Conservation (phyloP, 2,888 invertebrate genomes). For the Luperina nickerlii region DNA sequence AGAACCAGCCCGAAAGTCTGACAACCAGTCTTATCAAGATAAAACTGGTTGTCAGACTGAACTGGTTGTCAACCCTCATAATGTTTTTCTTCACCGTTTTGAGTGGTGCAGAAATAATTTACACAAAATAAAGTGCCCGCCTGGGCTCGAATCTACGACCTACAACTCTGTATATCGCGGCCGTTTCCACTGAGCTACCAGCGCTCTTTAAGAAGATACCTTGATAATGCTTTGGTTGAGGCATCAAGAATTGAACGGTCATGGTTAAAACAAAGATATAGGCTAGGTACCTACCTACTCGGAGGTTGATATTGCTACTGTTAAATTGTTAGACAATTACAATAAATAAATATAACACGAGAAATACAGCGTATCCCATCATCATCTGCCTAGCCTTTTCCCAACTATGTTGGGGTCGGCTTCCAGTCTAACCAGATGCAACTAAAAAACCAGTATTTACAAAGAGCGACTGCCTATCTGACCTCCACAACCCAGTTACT, state of each 20-base stretch:
- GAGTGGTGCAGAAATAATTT: background rate
- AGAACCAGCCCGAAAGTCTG: background rate
- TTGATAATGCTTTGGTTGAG: background rate
- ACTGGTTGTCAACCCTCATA: too few relatives aligned
- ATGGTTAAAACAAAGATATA: background rate
- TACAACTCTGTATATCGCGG: too few relatives aligned
- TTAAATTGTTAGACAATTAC: background rate
- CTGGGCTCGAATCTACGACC: background rate
- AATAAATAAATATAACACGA: background rate
- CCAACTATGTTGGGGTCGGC: too few relatives aligned
- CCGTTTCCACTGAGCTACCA: background rate
- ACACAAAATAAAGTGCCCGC: background rate
- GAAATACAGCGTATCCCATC: background rate
- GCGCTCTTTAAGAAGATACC: background rate
- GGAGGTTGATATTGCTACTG: background rate
- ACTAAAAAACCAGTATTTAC: too few relatives aligned
- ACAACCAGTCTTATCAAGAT: too few relatives aligned
- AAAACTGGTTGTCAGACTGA: too few relatives aligned
- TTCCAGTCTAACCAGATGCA: too few relatives aligned
- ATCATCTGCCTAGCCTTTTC: too few relatives aligned
- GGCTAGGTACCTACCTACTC: background rate
- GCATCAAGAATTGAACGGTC: background rate
- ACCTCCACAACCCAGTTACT: too few relatives aligned
- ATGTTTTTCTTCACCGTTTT: background rate
- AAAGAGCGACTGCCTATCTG: too few relatives aligned